These are phyloP conservation scores for Eilema sororculum DNA, from an alignment of 2,888 invertebrate species.

Conservation along the genomic window DNA sequence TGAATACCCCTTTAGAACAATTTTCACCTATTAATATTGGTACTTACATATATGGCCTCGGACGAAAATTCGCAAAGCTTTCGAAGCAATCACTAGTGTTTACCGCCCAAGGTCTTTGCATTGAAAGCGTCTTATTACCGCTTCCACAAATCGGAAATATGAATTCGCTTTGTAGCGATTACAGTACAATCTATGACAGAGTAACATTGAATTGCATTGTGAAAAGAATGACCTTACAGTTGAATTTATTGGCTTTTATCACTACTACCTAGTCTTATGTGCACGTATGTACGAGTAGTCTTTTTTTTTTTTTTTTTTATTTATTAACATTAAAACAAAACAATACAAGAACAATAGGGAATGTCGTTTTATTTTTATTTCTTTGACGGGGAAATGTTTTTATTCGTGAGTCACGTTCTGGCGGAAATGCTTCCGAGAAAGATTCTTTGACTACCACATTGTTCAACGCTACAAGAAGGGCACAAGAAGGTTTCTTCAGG, in stretches of 20 bases:
- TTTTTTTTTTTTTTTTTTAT: too few species aligned
- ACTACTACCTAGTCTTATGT: not conserved
- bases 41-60: conserved; percentile 49
- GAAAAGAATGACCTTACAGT: conserved; percentile 8
- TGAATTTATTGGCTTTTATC: conserved; percentile 9
- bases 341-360: too few species aligned
- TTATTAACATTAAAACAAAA: too few species aligned
- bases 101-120: conserved; percentile 70
- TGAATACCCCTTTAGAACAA: conserved; percentile 5
- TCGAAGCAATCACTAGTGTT: conserved; percentile 63
- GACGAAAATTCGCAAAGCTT: conserved; percentile 54
- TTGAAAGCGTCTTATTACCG: conserved; percentile 63
- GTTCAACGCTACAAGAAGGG: too few species aligned
- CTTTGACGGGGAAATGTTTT: not conserved
- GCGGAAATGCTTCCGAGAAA: too few species aligned
- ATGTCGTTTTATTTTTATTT: not conserved
- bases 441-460: too few species aligned
- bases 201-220: conserved; percentile 20
- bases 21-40: conserved; percentile 26
- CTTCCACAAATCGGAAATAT: conserved; percentile 51
- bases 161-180: conserved; percentile 55
- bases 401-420: too few species aligned
- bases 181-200: conserved; percentile 44
- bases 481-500: too few species aligned
- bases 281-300: too few species aligned